Percentiles rank a stretch among this genome's conserved stretches.
These are phyloP conservation scores for Rotaria macrura DNA, from an alignment of 2,888 invertebrate genomes.

Conservation along the genomic window DNA sequence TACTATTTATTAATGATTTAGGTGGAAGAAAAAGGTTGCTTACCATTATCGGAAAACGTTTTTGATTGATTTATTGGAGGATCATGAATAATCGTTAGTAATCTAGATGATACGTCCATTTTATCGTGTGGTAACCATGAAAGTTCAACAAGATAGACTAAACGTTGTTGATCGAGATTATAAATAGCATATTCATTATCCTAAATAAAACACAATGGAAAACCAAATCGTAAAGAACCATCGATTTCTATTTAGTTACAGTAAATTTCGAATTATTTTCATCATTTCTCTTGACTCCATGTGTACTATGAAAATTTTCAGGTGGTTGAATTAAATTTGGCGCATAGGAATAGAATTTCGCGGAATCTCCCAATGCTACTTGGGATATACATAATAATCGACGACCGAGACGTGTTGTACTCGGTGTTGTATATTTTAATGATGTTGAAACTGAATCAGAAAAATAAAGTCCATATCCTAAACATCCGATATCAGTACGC, in stretches of 20 bases:
- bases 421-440: constrained; percentile 20
- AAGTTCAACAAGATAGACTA: constrained; percentile 47
- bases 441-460: constrained; percentile 38
- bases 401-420: background rate
- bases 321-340: constrained; percentile 41
- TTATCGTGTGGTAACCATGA: background rate
- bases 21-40: background rate
- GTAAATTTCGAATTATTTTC: constrained; percentile 39
- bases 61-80: background rate
- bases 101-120: background rate
- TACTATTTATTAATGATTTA: background rate
- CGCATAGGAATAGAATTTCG: constrained; percentile 35
- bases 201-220: constrained; percentile 36
- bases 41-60: background rate
- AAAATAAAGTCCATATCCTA: constrained; percentile 48
- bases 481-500: constrained; percentile 44
- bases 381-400: constrained; percentile 25
- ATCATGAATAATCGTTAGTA: constrained; percentile 10
- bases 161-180: constrained; percentile 41
- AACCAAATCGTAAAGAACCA: no score
- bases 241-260: no score
- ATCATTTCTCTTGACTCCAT: constrained; percentile 40
- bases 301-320: constrained; percentile 43
- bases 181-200: constrained; percentile 48
- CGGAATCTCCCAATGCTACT: constrained; percentile 32